These are phyloP conservation scores for Mesoligia furuncula DNA, from an alignment of 2,888 invertebrate genomes.

Conservation along the genomic window DNA sequence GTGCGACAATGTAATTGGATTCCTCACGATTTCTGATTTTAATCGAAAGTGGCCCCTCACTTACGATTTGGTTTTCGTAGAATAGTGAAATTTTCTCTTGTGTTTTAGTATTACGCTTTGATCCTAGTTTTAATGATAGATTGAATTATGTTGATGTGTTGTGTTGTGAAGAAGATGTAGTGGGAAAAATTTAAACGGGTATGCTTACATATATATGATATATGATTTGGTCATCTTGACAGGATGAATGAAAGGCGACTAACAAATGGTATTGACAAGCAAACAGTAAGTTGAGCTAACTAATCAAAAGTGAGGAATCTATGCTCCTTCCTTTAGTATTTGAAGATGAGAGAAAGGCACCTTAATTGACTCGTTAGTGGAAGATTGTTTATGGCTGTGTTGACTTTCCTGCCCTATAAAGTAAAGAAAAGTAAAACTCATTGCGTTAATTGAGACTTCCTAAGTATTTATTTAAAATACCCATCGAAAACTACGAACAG, in stretches of 20 bases:
- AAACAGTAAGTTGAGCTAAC: neutral
- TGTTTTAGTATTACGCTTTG: neutral
- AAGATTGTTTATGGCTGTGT: neutral
- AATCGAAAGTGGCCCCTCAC: conserved; percentile 8
- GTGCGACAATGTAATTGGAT: conserved; percentile 43
- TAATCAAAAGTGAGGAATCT: neutral
- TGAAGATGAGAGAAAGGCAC: neutral
- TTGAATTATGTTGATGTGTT: neutral
- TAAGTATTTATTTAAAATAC: neutral
- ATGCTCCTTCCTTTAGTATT: neutral
- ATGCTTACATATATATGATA: neutral
- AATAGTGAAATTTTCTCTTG: neutral
- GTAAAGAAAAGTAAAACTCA: neutral
- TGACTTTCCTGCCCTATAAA: neutral
- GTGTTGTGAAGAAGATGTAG: too few species aligned
- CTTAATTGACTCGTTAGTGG: neutral
- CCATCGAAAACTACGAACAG: neutral
- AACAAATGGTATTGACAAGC: too few species aligned
- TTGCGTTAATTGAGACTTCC: neutral
- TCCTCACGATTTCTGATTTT: conserved; percentile 20
- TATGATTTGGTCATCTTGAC: neutral
- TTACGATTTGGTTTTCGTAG: conserved; percentile 18
- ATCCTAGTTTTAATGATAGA: conserved; percentile 1
- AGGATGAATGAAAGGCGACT: too few species aligned
- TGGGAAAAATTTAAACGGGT: too few species aligned